Evolutionary conservation across 2,113 vertebrate genomes (phyloP).

Genomic region (Crocuta crocuta): DNA sequence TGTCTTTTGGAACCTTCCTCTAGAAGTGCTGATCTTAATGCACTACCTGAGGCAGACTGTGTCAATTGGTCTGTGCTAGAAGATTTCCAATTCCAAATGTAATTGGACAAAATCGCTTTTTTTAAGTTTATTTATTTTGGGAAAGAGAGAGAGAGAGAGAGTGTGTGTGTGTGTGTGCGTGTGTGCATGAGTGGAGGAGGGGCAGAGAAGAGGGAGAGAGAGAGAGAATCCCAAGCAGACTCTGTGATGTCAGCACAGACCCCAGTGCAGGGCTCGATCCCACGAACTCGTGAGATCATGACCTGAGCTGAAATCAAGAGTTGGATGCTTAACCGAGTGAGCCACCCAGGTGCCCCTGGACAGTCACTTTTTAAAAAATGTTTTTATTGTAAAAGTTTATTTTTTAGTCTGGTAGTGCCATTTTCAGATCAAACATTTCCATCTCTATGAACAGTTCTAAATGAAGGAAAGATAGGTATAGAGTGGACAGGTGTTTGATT

Average conservation of each 20-base stretch:
- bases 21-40: constrained; percentile 51
- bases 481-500: constrained; percentile 9
- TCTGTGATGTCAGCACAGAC: no score
- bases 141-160: no score
- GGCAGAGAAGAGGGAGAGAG: no score
- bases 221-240: no score
- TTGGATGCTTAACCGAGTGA: no score
- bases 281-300: no score
- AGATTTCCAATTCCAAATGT: constrained; percentile 61
- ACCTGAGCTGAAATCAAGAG: no score
- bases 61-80: constrained; percentile 38
- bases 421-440: constrained; percentile 79
- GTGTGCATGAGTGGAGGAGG: no score
- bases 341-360: no score
- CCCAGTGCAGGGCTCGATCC: no score
- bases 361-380: not conserved
- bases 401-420: constrained; percentile 69
- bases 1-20: constrained; percentile 71
- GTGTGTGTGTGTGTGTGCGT: no score
- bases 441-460: constrained; percentile 68
- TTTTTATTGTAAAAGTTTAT: constrained; percentile 63
- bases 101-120: constrained; percentile 67
- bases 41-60: constrained; percentile 46
- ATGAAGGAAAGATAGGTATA: constrained; percentile 67
- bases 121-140: no score